Conservation (phyloP, 2,113 vertebrate species). For the Dasyornis broadbenti region DNA sequence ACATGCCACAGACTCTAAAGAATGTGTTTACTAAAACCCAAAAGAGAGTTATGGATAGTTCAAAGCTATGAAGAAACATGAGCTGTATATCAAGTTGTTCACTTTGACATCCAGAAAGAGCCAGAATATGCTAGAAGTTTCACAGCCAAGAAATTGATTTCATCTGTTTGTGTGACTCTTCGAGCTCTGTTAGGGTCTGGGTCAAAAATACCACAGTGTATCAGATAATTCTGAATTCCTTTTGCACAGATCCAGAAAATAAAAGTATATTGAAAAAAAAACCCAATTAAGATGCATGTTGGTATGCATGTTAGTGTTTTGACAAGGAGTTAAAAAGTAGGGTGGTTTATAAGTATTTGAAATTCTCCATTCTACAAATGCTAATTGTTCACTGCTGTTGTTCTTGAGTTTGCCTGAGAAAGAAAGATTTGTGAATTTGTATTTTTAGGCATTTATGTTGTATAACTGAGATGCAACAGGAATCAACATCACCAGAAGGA, state of each 20-base stretch:
- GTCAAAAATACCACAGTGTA: not conserved
- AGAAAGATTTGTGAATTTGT: not conserved
- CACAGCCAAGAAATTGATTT: not conserved
- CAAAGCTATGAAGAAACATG: not conserved
- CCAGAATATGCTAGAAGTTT: not conserved
- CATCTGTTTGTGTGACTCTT: not conserved
- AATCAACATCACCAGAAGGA: conserved; percentile 9
- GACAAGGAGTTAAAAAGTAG: not conserved
- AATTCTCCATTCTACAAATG: not conserved
- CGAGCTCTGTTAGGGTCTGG: not conserved
- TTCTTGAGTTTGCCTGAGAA: not conserved
- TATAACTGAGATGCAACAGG: conserved; percentile 13
- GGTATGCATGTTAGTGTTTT: not conserved
- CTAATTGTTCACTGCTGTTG: not conserved
- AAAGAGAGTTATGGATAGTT: not conserved
- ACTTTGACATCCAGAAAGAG: not conserved
- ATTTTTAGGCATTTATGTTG: not conserved
- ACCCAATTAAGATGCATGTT: not conserved
- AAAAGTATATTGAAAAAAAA: not conserved
- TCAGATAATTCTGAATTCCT: not conserved
- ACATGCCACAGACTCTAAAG: not conserved
- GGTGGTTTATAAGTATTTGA: not conserved
- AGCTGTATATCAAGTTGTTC: not conserved
- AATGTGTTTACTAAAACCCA: not conserved
- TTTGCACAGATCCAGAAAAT: not conserved